Evolutionary conservation across 2,113 vertebrate genomes (phyloP).

Genomic region (Cyprinodon variegatus): DNA sequence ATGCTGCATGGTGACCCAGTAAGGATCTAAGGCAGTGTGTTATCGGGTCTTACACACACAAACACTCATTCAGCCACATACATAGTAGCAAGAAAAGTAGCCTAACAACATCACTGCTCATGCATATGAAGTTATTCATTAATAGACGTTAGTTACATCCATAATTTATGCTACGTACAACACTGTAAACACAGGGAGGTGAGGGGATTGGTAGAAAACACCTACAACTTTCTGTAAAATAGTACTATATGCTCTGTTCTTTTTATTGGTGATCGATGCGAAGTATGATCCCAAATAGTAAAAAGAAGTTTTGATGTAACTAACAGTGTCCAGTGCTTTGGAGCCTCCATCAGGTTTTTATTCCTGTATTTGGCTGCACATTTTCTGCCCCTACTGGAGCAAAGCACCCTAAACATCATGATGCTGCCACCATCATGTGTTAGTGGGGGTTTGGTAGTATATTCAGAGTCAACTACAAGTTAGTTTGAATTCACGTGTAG

Average conservation of each 20-base stretch:
- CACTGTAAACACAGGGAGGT: conserved; percentile 11
- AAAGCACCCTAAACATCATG: too few relatives aligned
- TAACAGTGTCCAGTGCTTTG: too few relatives aligned
- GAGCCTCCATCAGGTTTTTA: too few relatives aligned
- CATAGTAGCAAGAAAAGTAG: conserved; percentile 2
- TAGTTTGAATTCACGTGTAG: too few relatives aligned
- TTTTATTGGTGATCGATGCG: neutral
- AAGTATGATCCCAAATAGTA: neutral
- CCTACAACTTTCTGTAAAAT: conserved; percentile 41
- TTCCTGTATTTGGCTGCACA: too few relatives aligned
- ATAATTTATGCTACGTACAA: conserved; percentile 6
- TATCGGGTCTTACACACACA: conserved; percentile 56
- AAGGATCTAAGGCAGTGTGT: conserved; percentile 74
- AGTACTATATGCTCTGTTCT: conserved; percentile 34
- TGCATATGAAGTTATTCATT: conserved; percentile 2
- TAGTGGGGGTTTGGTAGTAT: too few relatives aligned
- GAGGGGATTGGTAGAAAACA: conserved; percentile 37
- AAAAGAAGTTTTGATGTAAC: too few relatives aligned
- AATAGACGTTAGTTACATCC: neutral
- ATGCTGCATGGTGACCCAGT: conserved; percentile 66
- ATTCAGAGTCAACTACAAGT: too few relatives aligned
- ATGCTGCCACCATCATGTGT: too few relatives aligned
- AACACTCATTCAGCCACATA: conserved; percentile 36
- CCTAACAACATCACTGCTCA: conserved; percentile 1
- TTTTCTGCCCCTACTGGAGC: too few relatives aligned